Evolutionary conservation across 2,113 vertebrate genomes (phyloP), one percentile per base, ranked within the genome.

Genomic region (Peucedramus taeniatus): DNA sequence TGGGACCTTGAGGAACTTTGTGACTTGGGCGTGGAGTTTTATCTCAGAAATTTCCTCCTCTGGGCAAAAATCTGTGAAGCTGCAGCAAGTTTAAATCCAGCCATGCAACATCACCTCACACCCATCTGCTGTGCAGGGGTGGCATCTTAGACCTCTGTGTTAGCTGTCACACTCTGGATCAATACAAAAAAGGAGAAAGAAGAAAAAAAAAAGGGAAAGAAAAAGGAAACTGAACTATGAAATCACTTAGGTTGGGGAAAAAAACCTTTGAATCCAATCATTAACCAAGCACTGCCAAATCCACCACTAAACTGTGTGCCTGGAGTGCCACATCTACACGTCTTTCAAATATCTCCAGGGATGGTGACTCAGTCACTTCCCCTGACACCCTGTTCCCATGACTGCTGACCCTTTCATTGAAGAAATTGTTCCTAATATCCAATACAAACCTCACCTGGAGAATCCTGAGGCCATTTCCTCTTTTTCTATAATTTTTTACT

Each of bases 191-290:
- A 56, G 12, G 19, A 15, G 23, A 5, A 20, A 17, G 11, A 10
- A 30, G 3, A 22, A 2, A 5, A 8, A 10, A 11, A 22, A 4
- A 4, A 27, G 18, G 1, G 0, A 33, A 45, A 8, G 0, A 16
- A 10, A 47, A 63, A 13, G 4, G 2, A 49, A 70, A 9, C 5
- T 21, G 28, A 20, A 30, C 15, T 2, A 30, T n/a, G 16, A 13
- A 66, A 21, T n/a, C 1, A 39, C 18, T 39, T 59, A 53, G 53
- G 7, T 26, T 45, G 45, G 60, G n/a, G n/a, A n/a, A n/a, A 68
- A 66, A 30, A 35, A 45, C 2, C 7, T 53, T 39, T 60, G 26
- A 53, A 31, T 40, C 11, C n/a, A 75, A 21, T 28, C 20, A n/a
- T n/a, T 53, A 75, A n/a, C 20, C 13, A 42, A 40, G n/a, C 26